Evolutionary conservation across 2,888 invertebrate species (phyloP).

Genomic region (Andrena chrysosceles): DNA sequence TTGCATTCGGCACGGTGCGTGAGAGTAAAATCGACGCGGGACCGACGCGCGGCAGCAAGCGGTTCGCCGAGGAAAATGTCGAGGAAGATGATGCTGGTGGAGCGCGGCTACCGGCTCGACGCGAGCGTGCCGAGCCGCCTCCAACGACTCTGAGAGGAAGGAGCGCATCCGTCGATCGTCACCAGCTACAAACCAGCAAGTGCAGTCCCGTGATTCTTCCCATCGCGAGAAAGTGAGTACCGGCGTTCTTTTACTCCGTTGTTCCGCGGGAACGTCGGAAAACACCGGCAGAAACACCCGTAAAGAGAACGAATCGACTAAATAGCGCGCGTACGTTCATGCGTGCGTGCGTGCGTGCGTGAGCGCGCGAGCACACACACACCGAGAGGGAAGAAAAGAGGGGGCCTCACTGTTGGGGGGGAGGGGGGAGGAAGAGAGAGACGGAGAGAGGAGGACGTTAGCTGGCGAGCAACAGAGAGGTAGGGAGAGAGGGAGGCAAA

Average conservation of each 20-base stretch:
- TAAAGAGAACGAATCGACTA: not conserved
- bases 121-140: constrained; percentile 59
- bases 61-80: constrained; percentile 52
- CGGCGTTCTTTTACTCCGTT: constrained; percentile 6
- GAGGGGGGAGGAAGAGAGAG: constrained; percentile 4
- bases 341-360: constrained; percentile 39
- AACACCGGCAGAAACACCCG: not conserved
- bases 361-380: constrained; percentile 61
- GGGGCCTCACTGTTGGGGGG: constrained; percentile 33
- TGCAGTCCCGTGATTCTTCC: constrained; percentile 50
- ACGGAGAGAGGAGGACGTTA: constrained; percentile 33
- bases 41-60: not conserved
- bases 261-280: not conserved
- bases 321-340: not conserved
- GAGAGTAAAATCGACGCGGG: constrained; percentile 21
- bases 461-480: constrained; percentile 41
- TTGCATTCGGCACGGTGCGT: constrained; percentile 47
- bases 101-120: constrained; percentile 63
- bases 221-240: constrained; percentile 68
- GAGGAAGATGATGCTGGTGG: constrained; percentile 47
- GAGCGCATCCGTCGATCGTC: constrained; percentile 37
- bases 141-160: constrained; percentile 52
- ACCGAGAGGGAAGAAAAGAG: constrained; percentile 56
- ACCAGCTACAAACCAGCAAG: constrained; percentile 30
- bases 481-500: constrained; percentile 13